Evolutionary conservation across 2,888 invertebrate genomes (phyloP), one percentile per base, ranked within the genome.

Genomic region (Orgyia antiqua): DNA sequence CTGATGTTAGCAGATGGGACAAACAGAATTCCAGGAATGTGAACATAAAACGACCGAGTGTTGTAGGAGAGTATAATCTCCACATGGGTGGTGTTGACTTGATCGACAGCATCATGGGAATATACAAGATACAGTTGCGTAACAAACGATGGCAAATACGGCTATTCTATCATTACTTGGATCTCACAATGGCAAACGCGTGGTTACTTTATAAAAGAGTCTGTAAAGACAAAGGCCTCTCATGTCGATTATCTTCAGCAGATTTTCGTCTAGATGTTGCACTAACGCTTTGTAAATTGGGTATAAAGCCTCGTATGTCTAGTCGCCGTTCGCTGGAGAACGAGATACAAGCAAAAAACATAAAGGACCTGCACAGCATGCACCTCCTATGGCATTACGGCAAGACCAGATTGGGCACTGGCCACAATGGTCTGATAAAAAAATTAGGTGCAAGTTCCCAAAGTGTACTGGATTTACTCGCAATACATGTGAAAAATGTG

Each of bases 371-470:
- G 33, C 33, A n/a, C 33, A 33, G 8, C 9, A 25, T 17, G 21
- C 7, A 2, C 29, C 33, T 11, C 23, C 29, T 1, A 33, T 6
- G 7, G 47, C 43, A 33, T 48, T 53, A 2, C 35, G 48, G 1
- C 46, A 47, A 41, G 49, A 54, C 31, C 49, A 55, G 24, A 41
- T 44, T 21, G 40, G 42, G 3, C 48, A 47, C 33, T 49, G 51
- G 53, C 40, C 50, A 0, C 25, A 28, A 31, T 49, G 48, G 50
- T 31, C 35, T 13, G 46, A 51, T 2, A 52, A 44, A 25, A 39
- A 32, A 36, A 39, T 36, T 0, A 33, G 48, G 8, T 48, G 45
- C 31, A 52, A 40, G 29, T 42, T 44, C 20, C 45, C 45, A 11
- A 47, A 26, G 21, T n/a, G n/a, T n/a, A n/a, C n/a, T n/a, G n/a